phyloP scores from a whole-genome alignment of 2,797 vertebrate genomes.

The Falco peregrinus region DNA sequence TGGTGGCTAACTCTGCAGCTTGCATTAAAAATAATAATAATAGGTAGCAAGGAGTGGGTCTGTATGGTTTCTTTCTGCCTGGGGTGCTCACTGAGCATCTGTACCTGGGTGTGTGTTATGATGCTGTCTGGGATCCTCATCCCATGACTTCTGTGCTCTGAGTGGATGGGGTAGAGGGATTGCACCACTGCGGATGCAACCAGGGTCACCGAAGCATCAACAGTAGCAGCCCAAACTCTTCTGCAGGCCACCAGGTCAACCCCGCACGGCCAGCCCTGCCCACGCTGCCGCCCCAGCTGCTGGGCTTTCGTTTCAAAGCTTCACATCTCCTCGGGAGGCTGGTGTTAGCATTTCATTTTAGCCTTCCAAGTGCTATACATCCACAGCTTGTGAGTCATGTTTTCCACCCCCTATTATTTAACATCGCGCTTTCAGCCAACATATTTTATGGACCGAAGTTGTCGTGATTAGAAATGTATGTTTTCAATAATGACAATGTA shows the following conservation, averaged over 20 bases:
- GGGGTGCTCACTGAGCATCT: rapidly evolving
- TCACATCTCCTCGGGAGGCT: neutral
- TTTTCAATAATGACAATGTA: conserved; percentile 26
- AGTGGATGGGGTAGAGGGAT: neutral
- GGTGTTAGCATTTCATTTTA: neutral
- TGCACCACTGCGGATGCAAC: neutral
- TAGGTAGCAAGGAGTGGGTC: neutral
- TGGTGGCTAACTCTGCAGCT: neutral
- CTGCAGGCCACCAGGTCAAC: neutral
- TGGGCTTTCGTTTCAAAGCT: neutral
- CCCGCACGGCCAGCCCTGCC: neutral
- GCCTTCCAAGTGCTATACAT: neutral
- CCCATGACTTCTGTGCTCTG: neutral
- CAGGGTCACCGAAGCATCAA: neutral
- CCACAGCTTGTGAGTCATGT: conserved; percentile 33
- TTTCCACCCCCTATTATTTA: conserved; percentile 41
- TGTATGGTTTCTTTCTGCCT: neutral
- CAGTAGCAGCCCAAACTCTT: neutral
- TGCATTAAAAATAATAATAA: neutral
- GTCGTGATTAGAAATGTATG: neutral
- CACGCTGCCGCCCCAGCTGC: neutral
- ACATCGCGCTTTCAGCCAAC: neutral
- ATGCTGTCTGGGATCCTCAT: neutral
- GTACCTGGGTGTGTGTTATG: rapidly evolving
- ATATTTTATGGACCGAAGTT: neutral